Evolutionary conservation across 2,797 vertebrate genomes (phyloP).

Genomic region (Nannoperca obscura): DNA sequence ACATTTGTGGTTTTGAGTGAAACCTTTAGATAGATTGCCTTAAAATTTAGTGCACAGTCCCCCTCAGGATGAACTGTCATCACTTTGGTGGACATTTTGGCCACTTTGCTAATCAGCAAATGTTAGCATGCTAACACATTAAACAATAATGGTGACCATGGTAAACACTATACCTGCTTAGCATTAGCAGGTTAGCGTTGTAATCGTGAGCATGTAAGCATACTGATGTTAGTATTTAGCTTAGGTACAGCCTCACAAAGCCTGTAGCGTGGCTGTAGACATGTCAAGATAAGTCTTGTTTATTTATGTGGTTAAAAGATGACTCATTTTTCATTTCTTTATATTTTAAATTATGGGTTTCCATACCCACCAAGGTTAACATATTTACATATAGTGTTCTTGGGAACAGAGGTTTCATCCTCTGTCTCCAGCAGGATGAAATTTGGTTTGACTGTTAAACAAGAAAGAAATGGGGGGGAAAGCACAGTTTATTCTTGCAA

Average conservation of each 20-base stretch:
- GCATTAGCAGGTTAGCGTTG: background rate
- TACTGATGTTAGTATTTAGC: background rate
- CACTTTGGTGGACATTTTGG: background rate
- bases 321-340: conserved; percentile 7
- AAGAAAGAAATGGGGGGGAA: background rate
- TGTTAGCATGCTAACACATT: background rate
- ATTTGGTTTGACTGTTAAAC: conserved; percentile 30
- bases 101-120: background rate
- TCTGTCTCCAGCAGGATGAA: background rate
- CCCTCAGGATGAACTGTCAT: no score
- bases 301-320: background rate
- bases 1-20: no score
- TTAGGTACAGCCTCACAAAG: background rate
- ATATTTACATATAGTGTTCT: background rate
- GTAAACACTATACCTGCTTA: background rate
- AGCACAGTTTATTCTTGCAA: background rate
- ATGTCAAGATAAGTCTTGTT: background rate
- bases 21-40: no score
- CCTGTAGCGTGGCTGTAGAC: background rate
- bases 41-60: no score
- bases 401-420: background rate
- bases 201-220: background rate
- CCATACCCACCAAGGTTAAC: background rate
- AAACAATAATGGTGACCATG: background rate
- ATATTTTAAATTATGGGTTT: background rate